Evolutionary conservation across 2,888 invertebrate genomes (phyloP), one percentile per base, ranked within the genome.

Genomic region (Apamea sordens): DNA sequence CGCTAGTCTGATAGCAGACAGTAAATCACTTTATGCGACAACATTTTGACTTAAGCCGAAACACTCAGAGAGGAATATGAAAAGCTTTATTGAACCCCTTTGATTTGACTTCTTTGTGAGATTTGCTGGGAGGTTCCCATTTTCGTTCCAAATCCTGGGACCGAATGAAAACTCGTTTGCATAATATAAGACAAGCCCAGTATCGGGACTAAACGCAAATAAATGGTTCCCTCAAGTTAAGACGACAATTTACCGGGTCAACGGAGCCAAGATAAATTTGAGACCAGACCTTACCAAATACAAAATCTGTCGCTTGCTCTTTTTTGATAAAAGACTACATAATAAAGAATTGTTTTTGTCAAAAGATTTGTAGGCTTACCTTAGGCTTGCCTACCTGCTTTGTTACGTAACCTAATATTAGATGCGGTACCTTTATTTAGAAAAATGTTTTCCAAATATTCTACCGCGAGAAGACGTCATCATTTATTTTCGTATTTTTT

Each of bases 181-280:
- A 95, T 95, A 94, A 95, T 93, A 94, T 94, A 94, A 94, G 93
- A 94, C 93, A 93, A 91, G 93, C 92, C 93, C 89, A 93, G 93
- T 93, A 94, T 94, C 91, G 91, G 90, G 92, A 92, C 94, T 94
- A 94, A 95, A 94, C 93, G 93, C 93, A 95, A 95, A 95, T 95
- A 95, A 95, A 95, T 94, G 94, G 93, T 93, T 93, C 90, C 92
- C 92, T 93, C 93, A 92, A 95, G 94, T 94, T 94, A 94, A 95
- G 94, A 93, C 92, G 94, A 94, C 95, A 95, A 95, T 95, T 95
- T 95, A 89, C 90, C 95, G 95, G 94, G 94, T 94, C 95, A 94
- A 91, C 93, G 94, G 90, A 93, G 92, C 91, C 90, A 89, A 93
- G 93, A 94, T 94, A 94, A 94, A 95, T 95, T 94, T 94, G 90